These are phyloP conservation scores for Sinocyclocheilus anophthalmus DNA, from an alignment of 2,113 vertebrate species.

Conservation along the genomic window DNA sequence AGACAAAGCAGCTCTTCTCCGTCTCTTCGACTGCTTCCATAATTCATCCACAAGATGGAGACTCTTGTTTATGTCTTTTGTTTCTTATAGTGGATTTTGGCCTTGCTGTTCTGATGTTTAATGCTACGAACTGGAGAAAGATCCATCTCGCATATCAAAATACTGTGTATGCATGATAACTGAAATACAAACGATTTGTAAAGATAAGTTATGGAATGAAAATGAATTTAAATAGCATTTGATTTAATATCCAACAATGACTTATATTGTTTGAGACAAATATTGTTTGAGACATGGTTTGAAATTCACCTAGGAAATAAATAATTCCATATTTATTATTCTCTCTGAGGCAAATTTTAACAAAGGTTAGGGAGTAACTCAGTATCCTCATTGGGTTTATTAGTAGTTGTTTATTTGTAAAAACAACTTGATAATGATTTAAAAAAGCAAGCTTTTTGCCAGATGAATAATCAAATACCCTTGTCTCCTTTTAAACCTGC, in stretches of 20 bases:
- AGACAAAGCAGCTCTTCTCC: neutral
- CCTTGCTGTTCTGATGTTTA: neutral
- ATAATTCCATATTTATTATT: conserved; percentile 1
- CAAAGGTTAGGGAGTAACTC: neutral
- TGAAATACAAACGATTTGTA: neutral
- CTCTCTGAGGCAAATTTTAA: conserved; percentile 9
- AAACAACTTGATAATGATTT: too few species aligned
- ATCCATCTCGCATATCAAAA: neutral
- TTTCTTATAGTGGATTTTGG: neutral
- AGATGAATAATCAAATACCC: too few species aligned
- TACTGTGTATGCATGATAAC: neutral
- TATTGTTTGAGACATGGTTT: neutral
- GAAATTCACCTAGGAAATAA: neutral
- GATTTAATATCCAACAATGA: neutral
- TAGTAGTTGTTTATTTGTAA: too few species aligned
- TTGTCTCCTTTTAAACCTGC: too few species aligned
- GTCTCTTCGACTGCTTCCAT: conserved; percentile 25
- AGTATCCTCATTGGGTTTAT: conserved; percentile 1
- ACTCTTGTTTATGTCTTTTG: conserved; percentile 39
- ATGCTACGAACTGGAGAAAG: neutral
- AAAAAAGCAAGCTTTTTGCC: too few species aligned
- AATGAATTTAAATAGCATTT: neutral
- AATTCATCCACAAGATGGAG: conserved; percentile 53
- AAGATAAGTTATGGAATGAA: neutral
- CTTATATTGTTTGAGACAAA: neutral